phyloP scores from a whole-genome alignment of 2,888 invertebrate genomes.

The Diarsia rubi region DNA sequence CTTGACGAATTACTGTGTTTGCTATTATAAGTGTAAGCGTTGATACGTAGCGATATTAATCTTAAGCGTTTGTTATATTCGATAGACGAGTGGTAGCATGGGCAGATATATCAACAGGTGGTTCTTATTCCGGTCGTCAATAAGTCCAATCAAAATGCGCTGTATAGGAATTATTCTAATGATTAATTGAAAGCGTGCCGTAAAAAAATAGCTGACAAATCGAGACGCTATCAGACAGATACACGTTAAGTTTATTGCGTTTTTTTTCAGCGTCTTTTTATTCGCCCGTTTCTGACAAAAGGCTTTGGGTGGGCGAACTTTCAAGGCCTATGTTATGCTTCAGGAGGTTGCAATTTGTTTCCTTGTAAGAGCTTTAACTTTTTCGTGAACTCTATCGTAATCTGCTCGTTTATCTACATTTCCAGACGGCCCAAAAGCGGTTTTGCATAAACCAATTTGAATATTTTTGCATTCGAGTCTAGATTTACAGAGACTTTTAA shows the following conservation, averaged over 20 bases:
- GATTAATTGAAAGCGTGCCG: conserved; percentile 82
- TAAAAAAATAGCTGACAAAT: conserved; percentile 87
- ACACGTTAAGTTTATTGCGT: conserved; percentile 74
- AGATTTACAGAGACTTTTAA: conserved; percentile 70
- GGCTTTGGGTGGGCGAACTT: conserved; percentile 84
- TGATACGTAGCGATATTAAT: conserved; percentile 61
- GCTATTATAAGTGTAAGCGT: conserved; percentile 58
- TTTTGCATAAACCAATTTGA: conserved; percentile 75
- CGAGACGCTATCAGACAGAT: conserved; percentile 80
- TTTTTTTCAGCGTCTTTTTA: conserved; percentile 80
- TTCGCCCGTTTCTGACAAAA: conserved; percentile 78
- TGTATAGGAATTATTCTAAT: conserved; percentile 75
- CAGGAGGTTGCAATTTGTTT: conserved; percentile 77
- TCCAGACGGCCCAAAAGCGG: conserved; percentile 63
- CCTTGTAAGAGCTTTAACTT: conserved; percentile 59
- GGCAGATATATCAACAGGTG: conserved; percentile 74
- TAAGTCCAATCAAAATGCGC: conserved; percentile 76
- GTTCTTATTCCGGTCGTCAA: conserved; percentile 75
- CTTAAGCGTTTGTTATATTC: conserved; percentile 64
- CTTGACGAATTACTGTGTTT: conserved; percentile 68
- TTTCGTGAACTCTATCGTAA: conserved; percentile 62
- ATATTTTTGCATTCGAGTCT: conserved; percentile 74
- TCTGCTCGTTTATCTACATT: conserved; percentile 60
- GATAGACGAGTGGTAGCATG: conserved; percentile 65
- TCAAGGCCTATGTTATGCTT: conserved; percentile 87